phyloP scores from a whole-genome alignment of 2,797 vertebrate species.

The Neosalanx taihuensis region DNA sequence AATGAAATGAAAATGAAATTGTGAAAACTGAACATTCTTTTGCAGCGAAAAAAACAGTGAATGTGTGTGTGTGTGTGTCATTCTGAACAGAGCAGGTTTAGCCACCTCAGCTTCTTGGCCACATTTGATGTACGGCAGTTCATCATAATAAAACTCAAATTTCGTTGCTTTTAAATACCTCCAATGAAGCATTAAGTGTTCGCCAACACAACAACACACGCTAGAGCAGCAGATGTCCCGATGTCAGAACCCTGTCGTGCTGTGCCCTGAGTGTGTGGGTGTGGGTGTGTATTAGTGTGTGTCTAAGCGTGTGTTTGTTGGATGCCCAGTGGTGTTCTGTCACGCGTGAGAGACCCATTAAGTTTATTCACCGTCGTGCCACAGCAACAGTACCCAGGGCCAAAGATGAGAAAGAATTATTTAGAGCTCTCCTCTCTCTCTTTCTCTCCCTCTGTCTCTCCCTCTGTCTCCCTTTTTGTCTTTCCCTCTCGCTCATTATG shows the following conservation, averaged over 20 bases:
- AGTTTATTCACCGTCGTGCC: conserved; percentile 18
- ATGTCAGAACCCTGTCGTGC: conserved; percentile 27
- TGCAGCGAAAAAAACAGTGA: neutral
- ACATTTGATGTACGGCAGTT: neutral
- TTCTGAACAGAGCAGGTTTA: neutral
- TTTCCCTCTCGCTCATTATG: conserved; percentile 44
- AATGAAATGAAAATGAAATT: no score
- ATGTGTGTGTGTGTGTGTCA: neutral
- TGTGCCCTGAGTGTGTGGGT: conserved; percentile 11
- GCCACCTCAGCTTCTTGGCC: neutral
- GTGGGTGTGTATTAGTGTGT: conserved; percentile 11
- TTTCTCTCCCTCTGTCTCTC: conserved; percentile 16
- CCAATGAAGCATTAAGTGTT: neutral
- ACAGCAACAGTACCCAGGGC: conserved; percentile 11
- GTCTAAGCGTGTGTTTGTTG: conserved; percentile 3
- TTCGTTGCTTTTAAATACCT: neutral
- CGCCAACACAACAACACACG: conserved; percentile 17
- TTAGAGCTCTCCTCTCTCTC: conserved; percentile 7
- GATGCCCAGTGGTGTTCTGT: conserved; percentile 36
- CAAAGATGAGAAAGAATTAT: conserved; percentile 15
- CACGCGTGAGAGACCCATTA: conserved; percentile 34
- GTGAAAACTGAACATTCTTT: neutral
- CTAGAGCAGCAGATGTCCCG: conserved; percentile 27
- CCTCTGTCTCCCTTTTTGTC: conserved; percentile 13
- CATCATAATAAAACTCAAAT: neutral